Conservation (phyloP, 2,797 vertebrate genomes). For the Crocodylus rhombifer region DNA sequence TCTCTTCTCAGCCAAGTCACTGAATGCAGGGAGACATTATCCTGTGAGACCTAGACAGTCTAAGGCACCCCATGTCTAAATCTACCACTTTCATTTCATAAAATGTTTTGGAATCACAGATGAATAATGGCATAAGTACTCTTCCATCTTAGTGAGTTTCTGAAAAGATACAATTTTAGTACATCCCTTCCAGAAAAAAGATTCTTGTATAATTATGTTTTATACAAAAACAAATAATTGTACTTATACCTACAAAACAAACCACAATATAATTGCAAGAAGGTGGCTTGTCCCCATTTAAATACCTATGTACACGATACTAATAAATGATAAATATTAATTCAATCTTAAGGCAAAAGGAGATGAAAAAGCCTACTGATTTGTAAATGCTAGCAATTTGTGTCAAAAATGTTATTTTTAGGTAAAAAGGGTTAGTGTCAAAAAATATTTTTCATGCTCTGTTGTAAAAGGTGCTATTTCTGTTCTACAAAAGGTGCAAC, state of each 20-base stretch:
- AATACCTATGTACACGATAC: not conserved
- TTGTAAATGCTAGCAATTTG: slow-evolving; percentile 10
- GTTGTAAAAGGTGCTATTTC: not conserved
- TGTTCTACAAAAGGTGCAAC: not conserved
- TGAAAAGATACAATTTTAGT: slow-evolving; percentile 8
- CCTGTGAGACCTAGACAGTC: not conserved
- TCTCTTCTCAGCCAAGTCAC: not conserved
- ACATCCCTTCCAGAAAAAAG: not conserved
- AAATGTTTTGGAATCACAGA: not conserved
- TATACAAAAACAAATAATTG: slow-evolving; percentile 12
- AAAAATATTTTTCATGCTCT: not conserved
- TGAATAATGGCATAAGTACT: not conserved
- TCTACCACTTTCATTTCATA: not conserved
- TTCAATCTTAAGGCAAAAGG: slow-evolving; percentile 12
- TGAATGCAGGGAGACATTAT: not conserved
- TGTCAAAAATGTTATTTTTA: not conserved
- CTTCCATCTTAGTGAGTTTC: slow-evolving; percentile 11
- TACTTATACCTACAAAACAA: slow-evolving; percentile 21
- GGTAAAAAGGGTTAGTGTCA: not conserved
- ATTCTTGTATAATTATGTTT: not conserved
- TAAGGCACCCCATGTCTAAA: not conserved
- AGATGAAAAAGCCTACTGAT: not conserved
- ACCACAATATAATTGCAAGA: slow-evolving; percentile 24
- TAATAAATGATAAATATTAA: slow-evolving; percentile 11
- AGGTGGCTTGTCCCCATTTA: not conserved